Base-by-base conservation (phyloP, 2,888 invertebrate genomes). In the Diploptera punctata region DNA sequence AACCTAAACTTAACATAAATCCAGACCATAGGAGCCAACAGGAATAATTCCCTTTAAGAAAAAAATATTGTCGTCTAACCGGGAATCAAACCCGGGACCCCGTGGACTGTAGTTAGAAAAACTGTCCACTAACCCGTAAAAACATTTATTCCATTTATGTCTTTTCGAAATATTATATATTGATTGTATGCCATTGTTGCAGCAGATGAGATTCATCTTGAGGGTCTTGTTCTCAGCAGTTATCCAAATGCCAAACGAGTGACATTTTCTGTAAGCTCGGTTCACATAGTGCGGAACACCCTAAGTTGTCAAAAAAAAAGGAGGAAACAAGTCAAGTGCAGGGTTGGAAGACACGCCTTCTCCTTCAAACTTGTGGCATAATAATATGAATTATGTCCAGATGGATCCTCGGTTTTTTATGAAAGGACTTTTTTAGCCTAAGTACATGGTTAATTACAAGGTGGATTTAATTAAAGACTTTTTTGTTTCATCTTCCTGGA, bases 201-300 rank as follows among this genome's bases (percentile, higher is more conserved):
- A 38, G 7, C 38, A 38, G 38, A 38, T 13, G 38, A 9, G 38
- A 38, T 38, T 9, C 38, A 13, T 9, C 38, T 2, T 19, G 3
- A 21, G 9, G 52, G 3, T 52, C 24, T 2, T 24, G 16, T 13
- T 24, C 19, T 1, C 2, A 21, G 18, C 16, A 1, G n/a, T n/a
- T 57, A 10, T 24, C 3, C 26, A 57, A 57, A 57, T 57, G 57
- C 29, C 57, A 57, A 29, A 57, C 57, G 57, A 10, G 29, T 29
- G 29, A 29, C 57, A 57, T 57, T 57, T 38, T 29, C 29, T n/a
- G 29, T 52, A 10, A 24, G 52, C 21, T 13, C 52, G 24, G 1
- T 52, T 52, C 52, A 52, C 52, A 52, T 13, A 24, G 52, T 10
- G 13, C 1, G 52, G 24, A 52, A 52, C 24, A 24, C 24, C 52